These are phyloP conservation scores for Caiman crocodilus DNA, from an alignment of 2,797 vertebrate species.

Conservation along the genomic window DNA sequence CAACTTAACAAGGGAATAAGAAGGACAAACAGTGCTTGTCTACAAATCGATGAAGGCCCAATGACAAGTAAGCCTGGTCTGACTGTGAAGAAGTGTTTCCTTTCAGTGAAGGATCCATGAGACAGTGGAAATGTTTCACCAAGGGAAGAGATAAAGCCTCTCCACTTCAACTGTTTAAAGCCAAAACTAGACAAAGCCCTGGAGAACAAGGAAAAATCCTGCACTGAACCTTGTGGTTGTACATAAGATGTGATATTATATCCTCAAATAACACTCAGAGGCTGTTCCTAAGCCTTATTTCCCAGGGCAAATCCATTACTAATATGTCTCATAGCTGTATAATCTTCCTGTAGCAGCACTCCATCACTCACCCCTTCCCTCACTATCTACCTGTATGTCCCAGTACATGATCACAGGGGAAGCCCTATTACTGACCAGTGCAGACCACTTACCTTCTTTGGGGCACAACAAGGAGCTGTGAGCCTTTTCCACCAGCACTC, in stretches of 20 bases:
- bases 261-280: neutral
- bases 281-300: neutral
- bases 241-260: neutral
- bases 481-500: conserved; percentile 68
- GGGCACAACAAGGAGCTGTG: conserved; percentile 73
- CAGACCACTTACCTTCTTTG: conserved; percentile 59
- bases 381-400: neutral
- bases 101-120: neutral
- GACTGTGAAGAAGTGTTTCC: neutral
- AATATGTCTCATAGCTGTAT: too few relatives aligned
- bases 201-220: neutral
- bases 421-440: neutral
- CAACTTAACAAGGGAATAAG: neutral
- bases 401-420: neutral
- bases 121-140: neutral
- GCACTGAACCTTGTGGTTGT: neutral
- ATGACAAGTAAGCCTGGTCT: neutral
- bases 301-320: neutral
- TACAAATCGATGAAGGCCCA: neutral
- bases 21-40: neutral
- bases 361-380: neutral
- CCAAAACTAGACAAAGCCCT: neutral
- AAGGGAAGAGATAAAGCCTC: neutral
- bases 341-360: too few relatives aligned
- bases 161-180: neutral